A percentile compares a stretch with the other conserved stretches of the same genome.
Conservation (phyloP, 2,113 vertebrate genomes). For the Tapirus terrestris region DNA sequence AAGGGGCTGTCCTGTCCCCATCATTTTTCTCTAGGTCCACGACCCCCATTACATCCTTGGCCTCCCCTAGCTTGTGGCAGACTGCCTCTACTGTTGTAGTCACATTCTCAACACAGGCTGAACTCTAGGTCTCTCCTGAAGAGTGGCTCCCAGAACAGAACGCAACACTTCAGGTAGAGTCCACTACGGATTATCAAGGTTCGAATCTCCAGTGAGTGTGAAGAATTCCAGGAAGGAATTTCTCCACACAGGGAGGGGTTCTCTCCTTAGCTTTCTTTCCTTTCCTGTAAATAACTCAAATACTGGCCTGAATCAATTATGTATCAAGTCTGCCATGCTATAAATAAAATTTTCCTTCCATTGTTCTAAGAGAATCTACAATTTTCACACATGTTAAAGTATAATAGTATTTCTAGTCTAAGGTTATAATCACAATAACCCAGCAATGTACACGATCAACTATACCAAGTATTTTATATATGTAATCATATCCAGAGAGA, state of each 20-base stretch:
- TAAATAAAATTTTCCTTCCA: slow-evolving; percentile 62
- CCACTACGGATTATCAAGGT: neutral
- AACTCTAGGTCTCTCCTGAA: neutral
- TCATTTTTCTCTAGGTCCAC: neutral
- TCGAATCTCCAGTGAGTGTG: neutral
- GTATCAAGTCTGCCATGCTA: slow-evolving; percentile 30
- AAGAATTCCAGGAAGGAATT: slow-evolving; percentile 55
- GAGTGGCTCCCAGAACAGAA: neutral
- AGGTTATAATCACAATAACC: slow-evolving; percentile 7
- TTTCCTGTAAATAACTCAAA: slow-evolving; percentile 61
- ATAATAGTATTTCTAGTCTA: neutral
- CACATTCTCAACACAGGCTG: neutral
- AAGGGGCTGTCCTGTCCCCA: neutral
- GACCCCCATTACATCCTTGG: neutral
- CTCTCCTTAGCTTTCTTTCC: slow-evolving; percentile 34
- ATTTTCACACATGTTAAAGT: neutral
- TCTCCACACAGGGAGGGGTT: slow-evolving; percentile 3
- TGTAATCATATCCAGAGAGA: slow-evolving; percentile 7
- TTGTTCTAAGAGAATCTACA: slow-evolving; percentile 40
- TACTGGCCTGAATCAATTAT: slow-evolving; percentile 28
- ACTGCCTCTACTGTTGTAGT: too few species aligned
- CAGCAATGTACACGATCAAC: neutral
- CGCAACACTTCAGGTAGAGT: neutral
- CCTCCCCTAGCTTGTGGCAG: fast-evolving
- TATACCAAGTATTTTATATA: neutral